Conservation (phyloP, 2,113 vertebrate genomes). For the Rhegmatorhina hoffmannsi region DNA sequence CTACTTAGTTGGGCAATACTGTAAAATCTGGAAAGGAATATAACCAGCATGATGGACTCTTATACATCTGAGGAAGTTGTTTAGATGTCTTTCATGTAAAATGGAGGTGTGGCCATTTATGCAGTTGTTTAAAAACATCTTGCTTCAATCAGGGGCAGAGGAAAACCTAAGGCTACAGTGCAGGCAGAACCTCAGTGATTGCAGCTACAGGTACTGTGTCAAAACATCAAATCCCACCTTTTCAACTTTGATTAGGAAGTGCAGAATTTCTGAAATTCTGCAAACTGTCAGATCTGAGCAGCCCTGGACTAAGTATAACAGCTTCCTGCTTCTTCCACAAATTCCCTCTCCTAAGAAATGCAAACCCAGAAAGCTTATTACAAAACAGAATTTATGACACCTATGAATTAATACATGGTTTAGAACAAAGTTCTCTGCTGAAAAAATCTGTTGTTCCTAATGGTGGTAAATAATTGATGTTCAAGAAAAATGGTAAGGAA, state of each 20-base stretch:
- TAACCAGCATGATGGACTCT: neutral
- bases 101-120: neutral
- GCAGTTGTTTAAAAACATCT: neutral
- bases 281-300: neutral
- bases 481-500: neutral
- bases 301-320: neutral
- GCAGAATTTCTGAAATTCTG: neutral
- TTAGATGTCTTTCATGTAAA: neutral
- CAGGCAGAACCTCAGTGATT: neutral
- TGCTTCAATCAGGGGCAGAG: neutral
- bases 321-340: neutral
- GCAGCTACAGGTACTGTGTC: neutral
- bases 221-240: neutral
- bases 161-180: neutral
- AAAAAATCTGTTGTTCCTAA: neutral
- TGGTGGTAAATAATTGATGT: neutral
- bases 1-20: neutral
- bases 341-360: neutral
- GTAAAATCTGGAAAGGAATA: neutral
- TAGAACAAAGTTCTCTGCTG: neutral
- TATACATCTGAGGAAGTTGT: neutral
- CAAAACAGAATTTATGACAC: neutral
- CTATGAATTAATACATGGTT: neutral
- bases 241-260: neutral
- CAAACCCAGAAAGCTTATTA: neutral